A percentile compares a stretch with the other conserved stretches of the same genome.
Evolutionary conservation across 2,797 vertebrate species (phyloP).

Genomic region (Philypnodon macrostomus): DNA sequence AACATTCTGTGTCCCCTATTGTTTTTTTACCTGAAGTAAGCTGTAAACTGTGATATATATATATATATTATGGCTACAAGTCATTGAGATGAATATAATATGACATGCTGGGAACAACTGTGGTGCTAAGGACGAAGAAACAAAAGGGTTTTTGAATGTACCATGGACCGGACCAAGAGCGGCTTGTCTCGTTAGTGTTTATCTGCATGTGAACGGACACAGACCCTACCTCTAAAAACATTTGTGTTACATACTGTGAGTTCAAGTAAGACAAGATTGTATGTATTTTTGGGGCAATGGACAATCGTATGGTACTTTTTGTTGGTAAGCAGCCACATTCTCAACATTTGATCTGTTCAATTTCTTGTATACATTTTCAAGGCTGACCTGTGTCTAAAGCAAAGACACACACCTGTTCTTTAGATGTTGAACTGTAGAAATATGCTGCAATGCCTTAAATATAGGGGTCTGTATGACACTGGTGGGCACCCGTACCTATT

Average conservation of each 20-base stretch:
- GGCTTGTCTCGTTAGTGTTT: constrained; percentile 32
- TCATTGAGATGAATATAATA: constrained; percentile 1
- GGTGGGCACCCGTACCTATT: constrained; percentile 29
- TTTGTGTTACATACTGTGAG: constrained; percentile 56
- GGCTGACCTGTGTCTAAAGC: constrained; percentile 22
- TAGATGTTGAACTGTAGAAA: constrained; percentile 2
- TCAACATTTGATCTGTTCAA: no score
- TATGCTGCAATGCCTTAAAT: constrained; percentile 25
- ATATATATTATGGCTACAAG: constrained; percentile 1
- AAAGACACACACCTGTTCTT: no score
- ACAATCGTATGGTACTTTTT: constrained; percentile 2
- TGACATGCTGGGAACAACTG: constrained; percentile 41
- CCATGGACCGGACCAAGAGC: constrained; percentile 56
- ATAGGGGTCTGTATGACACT: constrained; percentile 8
- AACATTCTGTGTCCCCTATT: background rate
- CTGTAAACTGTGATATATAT: no score
- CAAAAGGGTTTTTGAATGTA: constrained; percentile 43
- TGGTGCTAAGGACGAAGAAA: constrained; percentile 43
- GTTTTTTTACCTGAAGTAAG: constrained; percentile 12
- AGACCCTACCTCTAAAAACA: constrained; percentile 53
- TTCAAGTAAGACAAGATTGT: constrained; percentile 1
- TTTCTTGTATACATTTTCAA: no score
- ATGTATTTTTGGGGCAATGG: constrained; percentile 16
- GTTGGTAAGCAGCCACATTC: no score
- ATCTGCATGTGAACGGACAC: constrained; percentile 16